These are phyloP conservation scores for Microcebus jonahi DNA, from an alignment of 2,113 vertebrate species.

Conservation along the genomic window DNA sequence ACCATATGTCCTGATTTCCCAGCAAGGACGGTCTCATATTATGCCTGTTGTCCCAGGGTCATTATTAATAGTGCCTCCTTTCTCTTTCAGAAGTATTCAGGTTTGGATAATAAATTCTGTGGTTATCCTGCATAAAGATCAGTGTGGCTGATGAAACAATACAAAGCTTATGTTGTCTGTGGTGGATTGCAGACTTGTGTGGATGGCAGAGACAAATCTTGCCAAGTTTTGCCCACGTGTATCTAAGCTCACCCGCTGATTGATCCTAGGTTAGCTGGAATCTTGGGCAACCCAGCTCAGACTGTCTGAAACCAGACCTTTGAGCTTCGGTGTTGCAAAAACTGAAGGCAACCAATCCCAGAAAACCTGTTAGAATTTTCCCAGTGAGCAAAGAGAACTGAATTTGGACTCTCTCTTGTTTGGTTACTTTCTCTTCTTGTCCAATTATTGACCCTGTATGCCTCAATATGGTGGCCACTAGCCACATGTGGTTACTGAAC, in stretches of 20 bases:
- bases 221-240: neutral
- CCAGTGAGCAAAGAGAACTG: neutral
- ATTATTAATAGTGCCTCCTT: neutral
- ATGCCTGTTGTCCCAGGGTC: neutral
- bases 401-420: neutral
- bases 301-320: neutral
- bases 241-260: neutral
- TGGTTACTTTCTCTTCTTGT: neutral
- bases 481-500: neutral
- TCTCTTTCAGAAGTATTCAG: neutral
- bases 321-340: neutral
- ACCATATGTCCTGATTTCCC: neutral
- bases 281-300: neutral
- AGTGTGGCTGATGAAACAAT: neutral
- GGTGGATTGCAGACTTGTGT: neutral
- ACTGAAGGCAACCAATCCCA: neutral
- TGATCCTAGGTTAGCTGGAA: neutral
- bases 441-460: neutral
- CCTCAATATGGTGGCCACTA: neutral
- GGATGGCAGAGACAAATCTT: conserved; percentile 25
- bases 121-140: neutral
- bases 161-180: neutral
- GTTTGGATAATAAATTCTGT: neutral
- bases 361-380: neutral
- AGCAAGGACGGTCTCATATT: neutral